phyloP scores from a whole-genome alignment of 2,888 invertebrate genomes.

The Nesidiocoris tenuis region DNA sequence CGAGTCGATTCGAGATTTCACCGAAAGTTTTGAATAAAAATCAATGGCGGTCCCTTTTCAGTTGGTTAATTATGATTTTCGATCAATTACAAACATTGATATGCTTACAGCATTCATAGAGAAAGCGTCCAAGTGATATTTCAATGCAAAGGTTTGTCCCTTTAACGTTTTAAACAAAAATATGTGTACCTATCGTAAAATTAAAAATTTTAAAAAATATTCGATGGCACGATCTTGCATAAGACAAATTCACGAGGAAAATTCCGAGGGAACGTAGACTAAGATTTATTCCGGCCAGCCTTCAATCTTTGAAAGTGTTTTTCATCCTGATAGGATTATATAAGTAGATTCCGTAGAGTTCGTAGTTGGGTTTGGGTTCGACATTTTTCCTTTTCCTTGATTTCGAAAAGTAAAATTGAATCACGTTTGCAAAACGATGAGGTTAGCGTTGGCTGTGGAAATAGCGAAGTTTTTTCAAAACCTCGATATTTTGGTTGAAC shows the following conservation, averaged over 20 bases:
- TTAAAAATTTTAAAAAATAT: not conserved
- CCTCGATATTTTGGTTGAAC: too few species aligned
- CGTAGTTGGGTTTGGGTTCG: not conserved
- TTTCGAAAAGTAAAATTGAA: not conserved
- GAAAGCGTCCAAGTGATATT: constrained; percentile 42
- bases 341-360: not conserved
- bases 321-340: not conserved
- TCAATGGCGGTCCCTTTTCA: not conserved
- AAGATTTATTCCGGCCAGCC: constrained; percentile 31
- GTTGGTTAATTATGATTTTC: constrained; percentile 16
- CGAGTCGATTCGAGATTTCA: not conserved
- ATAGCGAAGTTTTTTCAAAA: too few species aligned
- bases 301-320: not conserved
- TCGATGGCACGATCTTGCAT: not conserved
- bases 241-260: not conserved
- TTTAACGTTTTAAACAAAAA: constrained; percentile 21
- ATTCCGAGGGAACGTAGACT: constrained; percentile 12
- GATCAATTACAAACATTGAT: constrained; percentile 32
- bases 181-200: not conserved
- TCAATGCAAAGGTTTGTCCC: constrained; percentile 37
- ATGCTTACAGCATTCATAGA: constrained; percentile 41
- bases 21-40: not conserved
- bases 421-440: not conserved
- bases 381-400: not conserved
- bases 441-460: not conserved